A percentile compares a stretch with the other conserved stretches of the same genome.
phyloP scores from a whole-genome alignment of 2,797 vertebrate genomes.

The Arremon aurantiirostris region DNA sequence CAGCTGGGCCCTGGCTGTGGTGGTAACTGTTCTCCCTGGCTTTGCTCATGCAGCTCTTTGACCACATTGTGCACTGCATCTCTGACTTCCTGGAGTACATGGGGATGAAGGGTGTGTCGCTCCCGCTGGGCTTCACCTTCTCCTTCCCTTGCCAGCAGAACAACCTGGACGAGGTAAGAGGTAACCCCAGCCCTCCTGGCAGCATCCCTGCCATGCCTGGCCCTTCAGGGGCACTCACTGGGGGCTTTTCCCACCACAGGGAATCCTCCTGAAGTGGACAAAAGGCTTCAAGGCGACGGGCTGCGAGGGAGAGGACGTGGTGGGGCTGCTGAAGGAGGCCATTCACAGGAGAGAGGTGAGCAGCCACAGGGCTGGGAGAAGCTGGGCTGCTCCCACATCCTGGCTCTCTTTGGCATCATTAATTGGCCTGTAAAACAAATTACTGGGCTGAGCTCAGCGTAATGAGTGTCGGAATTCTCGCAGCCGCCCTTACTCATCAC shows the following conservation, averaged over 20 bases:
- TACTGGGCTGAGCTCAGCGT: not conserved
- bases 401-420: not conserved
- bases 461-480: not conserved
- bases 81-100: conserved; percentile 92
- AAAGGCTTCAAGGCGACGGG: conserved; percentile 93
- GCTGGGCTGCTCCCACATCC: not conserved
- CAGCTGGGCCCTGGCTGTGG: not conserved
- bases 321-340: conserved; percentile 88
- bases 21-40: not conserved
- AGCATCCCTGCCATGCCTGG: not conserved
- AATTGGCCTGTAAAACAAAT: conserved; percentile 32
- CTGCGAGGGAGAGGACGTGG: conserved; percentile 91
- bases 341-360: conserved; percentile 85
- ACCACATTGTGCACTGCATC: conserved; percentile 92
- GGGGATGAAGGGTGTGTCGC: conserved; percentile 89
- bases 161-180: conserved; percentile 81
- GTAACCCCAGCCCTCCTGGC: conserved; percentile 59
- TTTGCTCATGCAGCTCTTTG: conserved; percentile 83
- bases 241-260: conserved; percentile 65
- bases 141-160: conserved; percentile 95
- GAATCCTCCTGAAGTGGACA: conserved; percentile 93
- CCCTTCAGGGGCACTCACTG: not conserved
- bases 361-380: not conserved
- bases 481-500: conserved; percentile 7
- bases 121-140: conserved; percentile 95